Evolutionary conservation across 2,113 vertebrate genomes (phyloP).

Genomic region (Eclectus roratus): DNA sequence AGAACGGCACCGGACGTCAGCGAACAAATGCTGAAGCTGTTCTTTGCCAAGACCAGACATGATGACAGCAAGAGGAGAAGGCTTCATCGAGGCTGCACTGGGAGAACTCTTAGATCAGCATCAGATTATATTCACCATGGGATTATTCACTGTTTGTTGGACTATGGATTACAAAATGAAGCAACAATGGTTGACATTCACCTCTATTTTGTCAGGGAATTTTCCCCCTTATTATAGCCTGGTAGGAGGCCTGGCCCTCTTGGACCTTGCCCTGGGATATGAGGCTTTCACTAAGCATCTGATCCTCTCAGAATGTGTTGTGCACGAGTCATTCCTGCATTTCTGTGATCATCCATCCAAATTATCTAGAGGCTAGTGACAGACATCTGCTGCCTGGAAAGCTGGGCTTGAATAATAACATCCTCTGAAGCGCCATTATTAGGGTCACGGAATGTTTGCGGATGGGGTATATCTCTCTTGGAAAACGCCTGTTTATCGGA

Average conservation of each 20-base stretch:
- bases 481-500: conserved; percentile 3
- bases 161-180: not conserved
- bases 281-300: not conserved
- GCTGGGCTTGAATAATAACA: not conserved
- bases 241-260: not conserved
- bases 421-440: not conserved
- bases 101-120: not conserved
- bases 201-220: not conserved
- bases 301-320: not conserved
- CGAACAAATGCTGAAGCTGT: not conserved
- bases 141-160: not conserved
- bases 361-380: not conserved
- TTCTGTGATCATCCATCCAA: not conserved
- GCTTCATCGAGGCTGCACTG: not conserved
- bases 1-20: not conserved
- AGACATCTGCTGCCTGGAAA: conserved; percentile 15
- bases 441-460: not conserved
- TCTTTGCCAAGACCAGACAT: not conserved
- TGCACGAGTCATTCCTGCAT: not conserved
- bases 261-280: not conserved
- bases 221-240: not conserved
- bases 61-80: not conserved
- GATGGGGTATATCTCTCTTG: not conserved
- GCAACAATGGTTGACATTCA: not conserved
- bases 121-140: not conserved